Conservation (phyloP, 2,888 invertebrate species). For the Zygogramma bicolorata region DNA sequence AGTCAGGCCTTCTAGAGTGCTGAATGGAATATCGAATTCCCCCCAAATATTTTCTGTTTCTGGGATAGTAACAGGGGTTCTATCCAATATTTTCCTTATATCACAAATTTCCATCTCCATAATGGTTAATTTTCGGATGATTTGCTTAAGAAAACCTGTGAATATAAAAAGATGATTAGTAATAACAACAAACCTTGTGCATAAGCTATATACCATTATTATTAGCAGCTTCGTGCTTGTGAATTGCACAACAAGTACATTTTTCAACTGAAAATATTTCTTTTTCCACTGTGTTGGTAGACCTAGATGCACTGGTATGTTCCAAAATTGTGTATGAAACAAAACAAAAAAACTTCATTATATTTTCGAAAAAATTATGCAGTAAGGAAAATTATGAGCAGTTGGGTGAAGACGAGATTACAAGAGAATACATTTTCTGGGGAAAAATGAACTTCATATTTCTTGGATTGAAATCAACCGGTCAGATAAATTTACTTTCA, state of each 20-base stretch:
- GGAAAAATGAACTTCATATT: not conserved
- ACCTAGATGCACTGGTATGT: not conserved
- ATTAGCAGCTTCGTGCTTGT: conserved; percentile 15
- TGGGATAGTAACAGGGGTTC: not conserved
- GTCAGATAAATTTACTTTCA: not conserved
- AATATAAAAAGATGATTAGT: no score
- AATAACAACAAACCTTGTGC: not conserved
- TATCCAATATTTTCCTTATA: not conserved
- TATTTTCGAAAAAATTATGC: no score
- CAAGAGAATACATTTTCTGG: not conserved
- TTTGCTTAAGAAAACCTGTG: no score
- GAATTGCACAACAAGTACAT: conserved; percentile 15
- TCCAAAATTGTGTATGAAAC: not conserved
- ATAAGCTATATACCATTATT: no score
- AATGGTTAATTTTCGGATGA: no score
- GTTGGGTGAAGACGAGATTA: not conserved
- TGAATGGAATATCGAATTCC: conserved; percentile 3
- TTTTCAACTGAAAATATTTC: conserved; percentile 1
- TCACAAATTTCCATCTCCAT: conserved; percentile 4
- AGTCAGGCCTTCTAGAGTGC: conserved; percentile 1
- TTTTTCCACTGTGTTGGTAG: not conserved
- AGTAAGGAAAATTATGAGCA: not conserved
- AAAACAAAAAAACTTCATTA: not conserved
- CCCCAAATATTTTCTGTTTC: not conserved
- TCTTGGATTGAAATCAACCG: not conserved